Base-by-base conservation (phyloP, 2,888 invertebrate genomes). In the Anarsia innoxiella region DNA sequence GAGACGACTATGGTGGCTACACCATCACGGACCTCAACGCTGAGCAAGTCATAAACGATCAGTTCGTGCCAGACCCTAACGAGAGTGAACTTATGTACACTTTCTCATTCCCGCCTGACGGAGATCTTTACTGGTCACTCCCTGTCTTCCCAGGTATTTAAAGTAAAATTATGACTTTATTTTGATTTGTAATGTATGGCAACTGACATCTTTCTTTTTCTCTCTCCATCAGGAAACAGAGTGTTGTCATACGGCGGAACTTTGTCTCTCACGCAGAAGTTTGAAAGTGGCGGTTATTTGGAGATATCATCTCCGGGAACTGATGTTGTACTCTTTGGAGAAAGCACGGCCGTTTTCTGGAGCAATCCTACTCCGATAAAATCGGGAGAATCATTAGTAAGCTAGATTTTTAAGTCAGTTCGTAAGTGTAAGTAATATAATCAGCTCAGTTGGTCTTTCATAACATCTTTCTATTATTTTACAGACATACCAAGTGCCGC, bases 171-270 rank as follows among this genome's bases (percentile, higher is more conserved):
- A n/a, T n/a, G n/a, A n/a, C n/a, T n/a, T n/a, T n/a, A n/a, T n/a
- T n/a, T n/a, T n/a, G n/a, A n/a, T n/a, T n/a, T n/a, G n/a, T n/a
- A n/a, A n/a, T n/a, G n/a, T n/a, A n/a, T n/a, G n/a, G n/a, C n/a
- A n/a, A n/a, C n/a, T n/a, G n/a, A n/a, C n/a, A n/a, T n/a, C n/a
- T n/a, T n/a, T n/a, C n/a, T n/a, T n/a, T n/a, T n/a, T n/a, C n/a
- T n/a, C n/a, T n/a, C n/a, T n/a, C n/a, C n/a, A 25, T 2, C 44
- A 61, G 93, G 92, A 27, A 91, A 93, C 59, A 86, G 93, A 79
- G 86, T 97, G 4, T 88, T 92, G 39, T 95, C 97, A 0, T 97
- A 97, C 63, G 96, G 96, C 1, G 97, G 97, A 0, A 86, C 87
- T 35, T 69, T 97, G 3, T 89, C 89, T 10, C 88, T 95, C 42